A percentile compares a stretch with the other conserved stretches of the same genome.
Evolutionary conservation across 2,888 invertebrate species (phyloP).

Genomic region (Phortica okadai): DNA sequence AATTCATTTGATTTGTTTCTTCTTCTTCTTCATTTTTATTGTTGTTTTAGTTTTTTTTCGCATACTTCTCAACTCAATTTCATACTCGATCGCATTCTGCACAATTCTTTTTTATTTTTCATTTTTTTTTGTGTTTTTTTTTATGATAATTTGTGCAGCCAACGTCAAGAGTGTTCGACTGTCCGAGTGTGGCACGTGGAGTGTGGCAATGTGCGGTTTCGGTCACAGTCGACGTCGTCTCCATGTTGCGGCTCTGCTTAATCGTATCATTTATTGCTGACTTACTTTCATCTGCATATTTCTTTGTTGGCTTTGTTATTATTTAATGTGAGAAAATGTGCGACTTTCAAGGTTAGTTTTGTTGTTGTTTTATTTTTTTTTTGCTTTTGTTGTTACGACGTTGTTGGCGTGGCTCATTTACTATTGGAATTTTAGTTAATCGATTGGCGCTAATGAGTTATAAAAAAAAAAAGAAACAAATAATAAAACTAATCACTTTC

Average conservation of each 20-base stretch:
- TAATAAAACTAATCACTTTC: slow-evolving; percentile 5
- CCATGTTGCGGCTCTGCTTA: slow-evolving; percentile 24
- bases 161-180: background rate
- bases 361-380: slow-evolving; percentile 43
- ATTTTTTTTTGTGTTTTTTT: background rate
- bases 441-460: slow-evolving; percentile 25
- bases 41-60: slow-evolving; percentile 45
- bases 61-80: slow-evolving; percentile 46
- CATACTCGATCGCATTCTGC: slow-evolving; percentile 51
- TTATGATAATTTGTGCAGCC: background rate
- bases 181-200: background rate
- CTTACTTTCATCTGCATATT: slow-evolving; percentile 46
- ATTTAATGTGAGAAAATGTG: slow-evolving; percentile 8
- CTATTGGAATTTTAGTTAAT: slow-evolving; percentile 64
- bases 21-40: slow-evolving; percentile 34
- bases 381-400: slow-evolving; percentile 15
- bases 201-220: slow-evolving; percentile 19
- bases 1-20: background rate
- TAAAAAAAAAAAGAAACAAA: background rate
- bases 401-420: slow-evolving; percentile 36
- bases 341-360: slow-evolving; percentile 51
- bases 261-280: slow-evolving; percentile 43
- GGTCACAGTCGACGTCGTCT: slow-evolving; percentile 35
- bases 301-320: slow-evolving; percentile 2
- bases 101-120: slow-evolving; percentile 9